phyloP scores from a whole-genome alignment of 2,888 invertebrate species.

The Harpalus rubripes region DNA sequence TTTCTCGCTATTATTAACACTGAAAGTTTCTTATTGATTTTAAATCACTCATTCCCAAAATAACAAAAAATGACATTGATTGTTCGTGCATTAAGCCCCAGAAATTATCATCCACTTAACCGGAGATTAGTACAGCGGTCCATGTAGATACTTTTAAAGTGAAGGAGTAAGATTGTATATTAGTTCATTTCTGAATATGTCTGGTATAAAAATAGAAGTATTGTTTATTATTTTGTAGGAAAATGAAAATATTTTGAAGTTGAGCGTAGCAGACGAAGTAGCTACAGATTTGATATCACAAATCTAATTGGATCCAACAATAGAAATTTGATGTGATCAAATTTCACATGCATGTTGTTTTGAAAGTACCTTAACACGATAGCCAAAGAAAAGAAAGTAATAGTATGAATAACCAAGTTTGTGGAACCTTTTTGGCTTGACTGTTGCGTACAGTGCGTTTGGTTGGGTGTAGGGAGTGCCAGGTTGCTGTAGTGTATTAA shows the following conservation, averaged over 20 bases:
- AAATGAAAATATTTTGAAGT: constrained; percentile 18
- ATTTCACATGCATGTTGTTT: constrained; percentile 67
- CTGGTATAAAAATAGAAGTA: not conserved
- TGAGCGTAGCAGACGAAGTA: constrained; percentile 59
- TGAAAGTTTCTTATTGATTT: too few relatives aligned
- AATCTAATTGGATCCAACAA: constrained; percentile 67
- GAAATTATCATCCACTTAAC: not conserved
- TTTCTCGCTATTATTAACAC: too few relatives aligned
- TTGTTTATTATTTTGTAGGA: not conserved
- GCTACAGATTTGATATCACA: constrained; percentile 67
- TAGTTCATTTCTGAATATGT: not conserved
- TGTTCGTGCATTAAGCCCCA: too few relatives aligned
- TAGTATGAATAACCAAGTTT: constrained; percentile 5
- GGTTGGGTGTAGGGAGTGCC: constrained; percentile 77
- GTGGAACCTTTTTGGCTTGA: constrained; percentile 63
- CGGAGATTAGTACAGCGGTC: not conserved
- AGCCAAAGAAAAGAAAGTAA: constrained; percentile 53
- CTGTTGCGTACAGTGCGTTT: constrained; percentile 76
- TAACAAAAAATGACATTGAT: too few relatives aligned
- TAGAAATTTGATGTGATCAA: constrained; percentile 67
- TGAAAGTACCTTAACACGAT: constrained; percentile 64
- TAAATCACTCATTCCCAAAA: too few relatives aligned
- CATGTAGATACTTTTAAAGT: not conserved
- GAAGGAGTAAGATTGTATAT: not conserved
- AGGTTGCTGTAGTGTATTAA: constrained; percentile 67